Percentiles rank a stretch among this genome's conserved stretches.
Evolutionary conservation across 2,113 vertebrate species (phyloP).

Genomic region (Ictalurus furcatus): DNA sequence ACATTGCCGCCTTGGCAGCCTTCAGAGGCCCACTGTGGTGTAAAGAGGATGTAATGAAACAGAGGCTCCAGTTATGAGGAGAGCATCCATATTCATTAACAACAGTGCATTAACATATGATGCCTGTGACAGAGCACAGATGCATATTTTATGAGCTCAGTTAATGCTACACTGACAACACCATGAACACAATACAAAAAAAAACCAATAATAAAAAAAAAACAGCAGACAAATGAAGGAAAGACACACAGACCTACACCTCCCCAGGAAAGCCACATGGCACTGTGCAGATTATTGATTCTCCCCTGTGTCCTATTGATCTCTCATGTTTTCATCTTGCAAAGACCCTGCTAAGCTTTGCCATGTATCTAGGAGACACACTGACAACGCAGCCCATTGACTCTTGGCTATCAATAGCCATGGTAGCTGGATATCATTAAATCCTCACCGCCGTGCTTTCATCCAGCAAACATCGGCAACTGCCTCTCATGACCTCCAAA

Average conservation of each 20-base stretch:
- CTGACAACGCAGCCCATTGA: constrained; percentile 73
- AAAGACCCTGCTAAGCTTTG: constrained; percentile 77
- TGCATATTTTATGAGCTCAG: constrained; percentile 68
- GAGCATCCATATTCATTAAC: constrained; percentile 92
- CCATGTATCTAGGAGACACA: constrained; percentile 75
- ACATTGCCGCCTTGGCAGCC: constrained; percentile 85
- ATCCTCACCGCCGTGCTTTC: constrained; percentile 77
- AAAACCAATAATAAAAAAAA: constrained; percentile 1
- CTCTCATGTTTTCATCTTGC: constrained; percentile 77
- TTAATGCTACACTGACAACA: constrained; percentile 61
- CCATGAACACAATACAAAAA: constrained; percentile 37
- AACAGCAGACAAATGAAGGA: background rate
- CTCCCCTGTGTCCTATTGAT: constrained; percentile 81
- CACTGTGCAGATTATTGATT: constrained; percentile 75
- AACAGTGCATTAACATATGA: constrained; percentile 75
- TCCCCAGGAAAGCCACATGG: constrained; percentile 64
- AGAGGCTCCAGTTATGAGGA: constrained; percentile 73
- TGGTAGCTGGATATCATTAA: constrained; percentile 79
- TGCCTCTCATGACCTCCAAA: constrained; percentile 70
- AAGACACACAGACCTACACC: constrained; percentile 29
- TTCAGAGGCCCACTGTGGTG: constrained; percentile 79
- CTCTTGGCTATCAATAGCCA: constrained; percentile 75
- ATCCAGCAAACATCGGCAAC: constrained; percentile 63
- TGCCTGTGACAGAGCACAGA: constrained; percentile 68
- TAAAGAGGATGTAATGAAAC: constrained; percentile 87